Base-by-base conservation (phyloP, 1,140 invertebrate genomes). In the Pararge aegeria region DNA sequence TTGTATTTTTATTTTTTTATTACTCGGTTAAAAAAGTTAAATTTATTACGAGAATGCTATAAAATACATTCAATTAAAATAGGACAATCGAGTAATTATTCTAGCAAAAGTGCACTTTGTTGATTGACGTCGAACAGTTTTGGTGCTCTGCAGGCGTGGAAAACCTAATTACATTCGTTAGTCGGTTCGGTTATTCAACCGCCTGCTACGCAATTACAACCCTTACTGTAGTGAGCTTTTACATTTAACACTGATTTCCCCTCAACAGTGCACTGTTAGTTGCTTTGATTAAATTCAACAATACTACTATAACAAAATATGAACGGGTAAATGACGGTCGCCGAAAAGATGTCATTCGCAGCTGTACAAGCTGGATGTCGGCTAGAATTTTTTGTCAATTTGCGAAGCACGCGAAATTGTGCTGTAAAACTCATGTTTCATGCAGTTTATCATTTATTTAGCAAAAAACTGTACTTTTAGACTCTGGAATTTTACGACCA, bases 111-210 rank as follows among this genome's bases (percentile, higher is more conserved):
- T 51, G 60, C 48, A 62, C 55, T 62, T 62, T 56, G 60, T 62
- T 56, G 54, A 56, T 62, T 56, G 54, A 56, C 48, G 60, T 46
- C 54, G 53, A 62, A 53, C 37, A 53, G 51, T 53, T 62, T 62
- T 62, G 60, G 49, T 56, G 54, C 54, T 62, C 53, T 56, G 60
- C 60, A 62, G 60, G 60, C 60, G 60, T 42, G 60, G 60, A 62
- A 62, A 62, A 62, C 54, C 60, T 62, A 62, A 62, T 62, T 62
- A 62, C 53, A 56, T 62, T 56, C 60, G 54, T 62, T 62, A 56
- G 60, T 56, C 60, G 60, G 54, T 56, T 49, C 48, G 54, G 60
- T 62, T 62, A 62, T 62, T 51, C 49, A 55, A 56, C 60, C 48
- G 60, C 34, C 60, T 62, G 46, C 50, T 54, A 56, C 48, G 38